These are phyloP conservation scores for Rhingia campestris DNA, from an alignment of 2,888 invertebrate genomes.

Conservation along the genomic window DNA sequence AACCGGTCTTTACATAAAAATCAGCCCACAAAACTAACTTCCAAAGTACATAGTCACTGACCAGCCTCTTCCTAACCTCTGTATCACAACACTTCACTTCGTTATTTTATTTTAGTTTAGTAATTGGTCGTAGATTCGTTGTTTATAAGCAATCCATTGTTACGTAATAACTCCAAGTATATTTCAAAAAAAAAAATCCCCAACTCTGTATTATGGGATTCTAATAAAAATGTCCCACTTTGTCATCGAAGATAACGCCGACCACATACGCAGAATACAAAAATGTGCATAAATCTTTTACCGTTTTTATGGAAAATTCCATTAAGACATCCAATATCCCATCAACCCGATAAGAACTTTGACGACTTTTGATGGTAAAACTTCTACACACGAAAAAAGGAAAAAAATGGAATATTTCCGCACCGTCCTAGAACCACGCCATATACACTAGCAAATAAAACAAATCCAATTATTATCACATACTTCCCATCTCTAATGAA, in stretches of 20 bases:
- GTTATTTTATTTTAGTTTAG: too few species aligned
- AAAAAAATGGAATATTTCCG: constrained; percentile 24
- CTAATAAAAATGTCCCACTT: constrained; percentile 20
- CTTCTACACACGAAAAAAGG: constrained; percentile 34
- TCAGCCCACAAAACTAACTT: too few species aligned
- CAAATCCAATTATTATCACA: constrained; percentile 71
- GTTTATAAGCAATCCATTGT: too few species aligned
- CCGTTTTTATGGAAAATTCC: constrained; percentile 62
- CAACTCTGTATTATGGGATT: too few species aligned
- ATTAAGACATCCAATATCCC: constrained; percentile 63
- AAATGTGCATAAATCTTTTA: constrained; percentile 52
- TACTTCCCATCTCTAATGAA: constrained; percentile 68
- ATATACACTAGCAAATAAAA: constrained; percentile 50
- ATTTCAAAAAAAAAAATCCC: too few species aligned
- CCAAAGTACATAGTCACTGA: too few species aligned
- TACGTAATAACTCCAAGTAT: too few species aligned
- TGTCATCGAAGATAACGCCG: constrained; percentile 3
- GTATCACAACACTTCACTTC: too few species aligned
- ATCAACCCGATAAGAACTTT: constrained; percentile 67
- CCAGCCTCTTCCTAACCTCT: too few species aligned
- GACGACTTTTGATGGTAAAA: constrained; percentile 64
- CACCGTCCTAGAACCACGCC: background rate
- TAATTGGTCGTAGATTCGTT: too few species aligned
- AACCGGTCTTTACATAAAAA: too few species aligned
- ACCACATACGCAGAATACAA: constrained; percentile 14